Base-by-base conservation (phyloP, 2,113 vertebrate genomes). In the Plotosus lineatus region DNA sequence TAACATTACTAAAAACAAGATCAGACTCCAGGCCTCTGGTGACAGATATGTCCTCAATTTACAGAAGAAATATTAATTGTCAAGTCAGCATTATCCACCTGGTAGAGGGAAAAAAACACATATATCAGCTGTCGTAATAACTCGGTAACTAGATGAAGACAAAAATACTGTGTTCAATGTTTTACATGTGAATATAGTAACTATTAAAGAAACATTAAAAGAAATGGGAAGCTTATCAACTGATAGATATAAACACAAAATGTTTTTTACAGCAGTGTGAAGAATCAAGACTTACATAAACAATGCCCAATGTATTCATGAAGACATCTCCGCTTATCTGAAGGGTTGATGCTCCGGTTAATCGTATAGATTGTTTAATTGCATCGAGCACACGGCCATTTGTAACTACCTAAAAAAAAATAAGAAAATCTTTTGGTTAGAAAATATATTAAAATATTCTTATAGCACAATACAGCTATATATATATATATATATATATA, bases 281-380 rank as follows among this genome's bases (percentile, higher is more conserved):
- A n/a, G 2, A n/a, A 11, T 56, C 12, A 56, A 19, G 6, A 42
- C 53, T 76, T 76, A 76, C 74, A 3, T 46, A 23, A 61, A 46
- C 33, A 8, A 77, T 61, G 14, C 40, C n/a, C 8, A 61, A 77
- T 26, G 36, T 42, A 53, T 76, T 60, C n/a, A 60, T 60, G 53
- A 61, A 60, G 14, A 77, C 55, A 48, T 48, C 40, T 58, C 36
- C 53, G 6, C 1, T 0, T 21, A 56, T 56, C 0, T 38, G 2
- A n/a, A 75, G 11, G n/a, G 8, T 8, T n/a, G 51, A 42, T 51
- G 15, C 73, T 26, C 9, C 26, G 33, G n/a, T 23, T 5, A 9
- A 33, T 26, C 50, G 50, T 14, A 56, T 42, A n/a, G 4, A 14
- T 58, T 26, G 2, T 31, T 60, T 6, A 76, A 60, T 3, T 0